Conservation (phyloP, 2,797 vertebrate genomes). For the Acomys russatus region DNA sequence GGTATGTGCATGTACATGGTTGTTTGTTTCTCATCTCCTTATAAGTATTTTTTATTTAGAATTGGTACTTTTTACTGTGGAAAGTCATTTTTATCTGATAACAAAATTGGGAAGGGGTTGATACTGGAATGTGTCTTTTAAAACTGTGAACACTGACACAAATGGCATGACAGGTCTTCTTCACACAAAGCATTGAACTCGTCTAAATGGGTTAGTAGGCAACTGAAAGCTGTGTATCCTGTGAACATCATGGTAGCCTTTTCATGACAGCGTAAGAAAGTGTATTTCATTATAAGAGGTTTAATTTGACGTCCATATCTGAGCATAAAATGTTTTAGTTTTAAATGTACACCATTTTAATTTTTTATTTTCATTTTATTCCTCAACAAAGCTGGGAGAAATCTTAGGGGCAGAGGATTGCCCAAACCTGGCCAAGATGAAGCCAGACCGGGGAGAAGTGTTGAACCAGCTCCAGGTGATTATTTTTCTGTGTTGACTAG, state of each 20-base stretch:
- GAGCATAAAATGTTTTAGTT: neutral
- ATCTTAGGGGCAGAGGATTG: too few species aligned
- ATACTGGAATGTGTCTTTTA: constrained; percentile 45
- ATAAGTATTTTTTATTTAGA: constrained; percentile 47
- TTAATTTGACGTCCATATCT: constrained; percentile 1
- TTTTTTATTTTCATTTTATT: constrained; percentile 47
- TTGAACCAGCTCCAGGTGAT: constrained; percentile 1
- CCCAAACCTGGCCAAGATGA: too few species aligned
- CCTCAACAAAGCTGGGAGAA: too few species aligned
- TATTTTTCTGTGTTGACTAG: too few species aligned
- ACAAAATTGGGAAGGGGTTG: constrained; percentile 60
- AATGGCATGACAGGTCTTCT: too few species aligned
- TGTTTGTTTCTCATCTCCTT: constrained; percentile 12
- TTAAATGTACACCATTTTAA: constrained; percentile 1
- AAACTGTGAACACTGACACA: constrained; percentile 52
- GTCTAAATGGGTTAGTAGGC: too few species aligned
- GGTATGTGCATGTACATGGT: neutral
- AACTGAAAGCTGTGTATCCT: too few species aligned
- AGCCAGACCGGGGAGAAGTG: constrained; percentile 4
- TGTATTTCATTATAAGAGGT: too few species aligned
- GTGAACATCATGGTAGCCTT: neutral
- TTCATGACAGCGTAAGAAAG: too few species aligned
- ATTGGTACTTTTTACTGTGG: constrained; percentile 40
- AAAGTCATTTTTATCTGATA: constrained; percentile 45
- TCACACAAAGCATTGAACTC: too few species aligned